A percentile compares a stretch with the other conserved stretches of the same genome.
These are phyloP conservation scores for Pheosia gnoma DNA, from an alignment of 2,888 invertebrate species.

Conservation along the genomic window DNA sequence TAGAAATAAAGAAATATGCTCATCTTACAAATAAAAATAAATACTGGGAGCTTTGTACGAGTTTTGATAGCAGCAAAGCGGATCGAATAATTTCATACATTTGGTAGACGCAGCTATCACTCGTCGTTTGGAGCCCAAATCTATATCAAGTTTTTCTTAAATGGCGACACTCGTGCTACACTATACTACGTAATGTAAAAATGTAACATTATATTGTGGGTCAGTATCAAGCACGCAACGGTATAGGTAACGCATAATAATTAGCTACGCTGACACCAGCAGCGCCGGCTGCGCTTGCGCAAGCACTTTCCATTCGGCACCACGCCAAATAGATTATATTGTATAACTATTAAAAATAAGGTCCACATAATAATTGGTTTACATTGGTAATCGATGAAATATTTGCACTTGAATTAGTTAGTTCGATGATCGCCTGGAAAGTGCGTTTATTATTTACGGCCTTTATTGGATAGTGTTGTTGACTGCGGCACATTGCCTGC, in stretches of 20 bases:
- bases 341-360: slow-evolving; percentile 25
- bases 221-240: slow-evolving; percentile 43
- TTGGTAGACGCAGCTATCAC: too few relatives aligned
- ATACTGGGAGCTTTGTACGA: too few relatives aligned
- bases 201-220: slow-evolving; percentile 34
- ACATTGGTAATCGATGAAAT: not conserved
- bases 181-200: slow-evolving; percentile 16
- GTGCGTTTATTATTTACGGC: too few relatives aligned
- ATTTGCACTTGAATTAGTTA: not conserved
- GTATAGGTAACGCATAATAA: slow-evolving; percentile 42
- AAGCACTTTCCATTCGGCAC: slow-evolving; percentile 47
- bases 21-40: too few relatives aligned
- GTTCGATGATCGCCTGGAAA: too few relatives aligned
- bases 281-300: slow-evolving; percentile 23
- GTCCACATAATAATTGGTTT: slow-evolving; percentile 12
- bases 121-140: too few relatives aligned
- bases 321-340: slow-evolving; percentile 26
- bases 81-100: too few relatives aligned
- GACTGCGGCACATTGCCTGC: too few relatives aligned
- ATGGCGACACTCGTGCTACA: slow-evolving; percentile 11
- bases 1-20: too few relatives aligned
- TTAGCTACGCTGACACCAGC: slow-evolving; percentile 31
- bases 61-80: too few relatives aligned
- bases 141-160: slow-evolving; percentile 2
- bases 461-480: too few relatives aligned